These are phyloP conservation scores for Esox masquinongy DNA, from an alignment of 2,797 vertebrate genomes.

Conservation along the genomic window DNA sequence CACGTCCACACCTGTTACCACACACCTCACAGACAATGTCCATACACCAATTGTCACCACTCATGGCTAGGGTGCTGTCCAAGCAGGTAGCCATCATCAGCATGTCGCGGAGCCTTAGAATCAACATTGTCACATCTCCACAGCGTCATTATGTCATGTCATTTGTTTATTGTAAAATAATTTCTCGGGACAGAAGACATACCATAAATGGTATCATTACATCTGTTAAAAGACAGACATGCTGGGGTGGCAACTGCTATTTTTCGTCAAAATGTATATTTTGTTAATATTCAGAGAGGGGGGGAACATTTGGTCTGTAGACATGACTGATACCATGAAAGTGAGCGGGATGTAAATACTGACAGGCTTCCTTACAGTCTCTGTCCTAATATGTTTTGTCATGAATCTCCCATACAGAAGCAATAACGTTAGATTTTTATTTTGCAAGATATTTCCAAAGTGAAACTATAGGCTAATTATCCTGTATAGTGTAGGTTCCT, in stretches of 20 bases:
- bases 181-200: neutral
- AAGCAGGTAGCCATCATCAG: constrained; percentile 74
- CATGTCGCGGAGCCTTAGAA: constrained; percentile 25
- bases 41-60: constrained; percentile 64
- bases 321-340: neutral
- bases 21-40: constrained; percentile 65
- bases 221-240: neutral
- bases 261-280: neutral
- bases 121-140: constrained; percentile 55
- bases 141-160: neutral
- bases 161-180: neutral
- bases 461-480: too few species aligned
- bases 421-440: too few species aligned
- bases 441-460: too few species aligned
- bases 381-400: too few species aligned
- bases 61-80: constrained; percentile 60
- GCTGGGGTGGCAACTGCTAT: neutral
- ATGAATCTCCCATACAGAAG: too few species aligned
- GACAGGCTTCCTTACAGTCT: too few species aligned
- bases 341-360: neutral
- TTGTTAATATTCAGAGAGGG: neutral
- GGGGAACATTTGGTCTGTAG: neutral
- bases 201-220: neutral
- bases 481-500: too few species aligned
- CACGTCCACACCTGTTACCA: constrained; percentile 70